Conservation (phyloP, 2,797 vertebrate genomes). For the Microhierax caerulescens region DNA sequence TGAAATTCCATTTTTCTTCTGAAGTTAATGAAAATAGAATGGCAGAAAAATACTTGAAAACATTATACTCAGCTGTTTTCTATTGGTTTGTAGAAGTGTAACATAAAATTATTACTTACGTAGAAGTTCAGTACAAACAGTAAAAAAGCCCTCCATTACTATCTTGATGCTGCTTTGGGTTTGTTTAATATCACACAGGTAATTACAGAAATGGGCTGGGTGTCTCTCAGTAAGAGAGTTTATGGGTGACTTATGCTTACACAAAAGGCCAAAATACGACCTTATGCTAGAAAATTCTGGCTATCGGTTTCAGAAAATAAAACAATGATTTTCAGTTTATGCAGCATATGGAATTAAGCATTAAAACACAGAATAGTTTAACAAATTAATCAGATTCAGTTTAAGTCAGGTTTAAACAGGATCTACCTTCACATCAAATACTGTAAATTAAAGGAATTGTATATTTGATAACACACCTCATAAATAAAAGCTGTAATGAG, state of each 20-base stretch:
- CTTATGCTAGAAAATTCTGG: background rate
- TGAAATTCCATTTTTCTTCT: background rate
- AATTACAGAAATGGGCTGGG: background rate
- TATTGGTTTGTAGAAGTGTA: background rate
- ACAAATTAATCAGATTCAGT: background rate
- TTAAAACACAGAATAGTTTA: background rate
- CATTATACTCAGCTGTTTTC: background rate
- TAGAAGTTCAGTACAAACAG: background rate
- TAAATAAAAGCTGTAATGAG: background rate
- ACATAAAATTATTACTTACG: background rate
- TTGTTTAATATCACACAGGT: background rate
- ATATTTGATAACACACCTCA: background rate
- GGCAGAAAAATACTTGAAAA: background rate
- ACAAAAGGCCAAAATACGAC: background rate
- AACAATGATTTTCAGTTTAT: background rate
- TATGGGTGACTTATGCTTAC: background rate
- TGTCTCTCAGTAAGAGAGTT: background rate
- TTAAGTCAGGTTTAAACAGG: background rate
- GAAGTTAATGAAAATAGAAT: background rate
- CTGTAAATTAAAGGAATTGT: background rate
- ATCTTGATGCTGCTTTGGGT: background rate
- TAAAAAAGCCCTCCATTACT: background rate
- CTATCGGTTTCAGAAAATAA: background rate
- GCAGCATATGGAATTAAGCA: background rate
- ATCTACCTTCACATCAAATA: background rate